These are phyloP conservation scores for Loris lydekkerianus DNA, from an alignment of 2,797 vertebrate genomes.

Conservation along the genomic window DNA sequence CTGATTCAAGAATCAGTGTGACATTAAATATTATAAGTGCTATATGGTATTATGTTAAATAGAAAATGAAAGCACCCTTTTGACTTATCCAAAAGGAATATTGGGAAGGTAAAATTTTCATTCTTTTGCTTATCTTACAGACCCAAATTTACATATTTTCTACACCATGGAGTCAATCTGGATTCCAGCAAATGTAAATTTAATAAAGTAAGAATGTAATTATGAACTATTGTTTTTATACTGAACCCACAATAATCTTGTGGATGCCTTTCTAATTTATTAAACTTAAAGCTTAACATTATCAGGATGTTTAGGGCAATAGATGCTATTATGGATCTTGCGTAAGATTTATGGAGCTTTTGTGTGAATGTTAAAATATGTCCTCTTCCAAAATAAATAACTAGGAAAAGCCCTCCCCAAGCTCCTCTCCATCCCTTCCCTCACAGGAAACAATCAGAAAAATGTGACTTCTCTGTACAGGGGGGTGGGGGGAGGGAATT, in stretches of 20 bases:
- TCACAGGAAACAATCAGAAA: not conserved
- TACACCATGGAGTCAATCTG: not conserved
- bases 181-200: not conserved
- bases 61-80: not conserved
- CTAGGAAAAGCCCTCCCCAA: not conserved
- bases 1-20: not conserved
- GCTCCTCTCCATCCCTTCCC: not conserved
- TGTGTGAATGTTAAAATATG: not conserved
- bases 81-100: not conserved
- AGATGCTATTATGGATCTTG: not conserved
- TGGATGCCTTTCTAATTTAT: not conserved
- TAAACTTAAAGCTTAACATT: not conserved
- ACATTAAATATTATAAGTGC: not conserved
- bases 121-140: not conserved
- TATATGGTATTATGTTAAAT: not conserved
- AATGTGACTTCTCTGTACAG: not conserved
- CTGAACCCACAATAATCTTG: not conserved
- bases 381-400: not conserved
- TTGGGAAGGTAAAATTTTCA: not conserved
- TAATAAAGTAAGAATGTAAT: not conserved
- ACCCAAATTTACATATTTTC: not conserved
- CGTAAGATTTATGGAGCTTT: not conserved
- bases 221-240: not conserved
- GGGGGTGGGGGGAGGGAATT: not conserved
- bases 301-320: not conserved